phyloP scores from a whole-genome alignment of 2,888 invertebrate species.

The Latheticus oryzae region DNA sequence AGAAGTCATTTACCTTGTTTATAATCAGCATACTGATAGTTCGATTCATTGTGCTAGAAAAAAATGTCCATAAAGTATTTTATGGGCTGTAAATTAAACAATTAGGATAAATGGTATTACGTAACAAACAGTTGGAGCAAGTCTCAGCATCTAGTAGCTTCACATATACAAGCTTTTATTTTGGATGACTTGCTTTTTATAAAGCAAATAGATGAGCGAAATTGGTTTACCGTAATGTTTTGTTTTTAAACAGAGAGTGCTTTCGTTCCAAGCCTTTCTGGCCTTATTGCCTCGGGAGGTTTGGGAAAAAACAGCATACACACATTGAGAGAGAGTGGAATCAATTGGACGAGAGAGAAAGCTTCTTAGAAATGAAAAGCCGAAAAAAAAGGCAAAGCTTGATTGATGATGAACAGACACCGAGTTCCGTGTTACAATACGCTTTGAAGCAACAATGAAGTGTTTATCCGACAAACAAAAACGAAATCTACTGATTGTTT shows the following conservation, averaged over 20 bases:
- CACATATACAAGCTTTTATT: conserved; percentile 49
- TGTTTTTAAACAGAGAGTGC: conserved; percentile 42
- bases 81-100: conserved; percentile 34
- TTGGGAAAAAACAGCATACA: conserved; percentile 38
- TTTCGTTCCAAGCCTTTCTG: conserved; percentile 33
- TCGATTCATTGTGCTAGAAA: too few relatives aligned
- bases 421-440: conserved; percentile 44
- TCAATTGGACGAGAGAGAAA: conserved; percentile 27
- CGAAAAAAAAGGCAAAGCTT: conserved; percentile 30
- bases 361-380: conserved; percentile 10
- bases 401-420: conserved; percentile 48
- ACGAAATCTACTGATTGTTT: conserved; percentile 40
- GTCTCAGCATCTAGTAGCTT: conserved; percentile 38
- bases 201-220: conserved; percentile 43
- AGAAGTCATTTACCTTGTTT: too few relatives aligned
- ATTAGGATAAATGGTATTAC: conserved; percentile 41
- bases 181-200: conserved; percentile 53
- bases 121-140: conserved; percentile 40
- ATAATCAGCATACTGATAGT: too few relatives aligned
- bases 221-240: conserved; percentile 42
- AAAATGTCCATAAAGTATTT: conserved; percentile 32
- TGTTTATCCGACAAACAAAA: conserved; percentile 45
- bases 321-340: conserved; percentile 17
- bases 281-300: conserved; percentile 21
- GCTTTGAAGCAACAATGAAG: conserved; percentile 48